Base-by-base conservation (phyloP, 2,113 vertebrate genomes). In the Colaptes auratus region DNA sequence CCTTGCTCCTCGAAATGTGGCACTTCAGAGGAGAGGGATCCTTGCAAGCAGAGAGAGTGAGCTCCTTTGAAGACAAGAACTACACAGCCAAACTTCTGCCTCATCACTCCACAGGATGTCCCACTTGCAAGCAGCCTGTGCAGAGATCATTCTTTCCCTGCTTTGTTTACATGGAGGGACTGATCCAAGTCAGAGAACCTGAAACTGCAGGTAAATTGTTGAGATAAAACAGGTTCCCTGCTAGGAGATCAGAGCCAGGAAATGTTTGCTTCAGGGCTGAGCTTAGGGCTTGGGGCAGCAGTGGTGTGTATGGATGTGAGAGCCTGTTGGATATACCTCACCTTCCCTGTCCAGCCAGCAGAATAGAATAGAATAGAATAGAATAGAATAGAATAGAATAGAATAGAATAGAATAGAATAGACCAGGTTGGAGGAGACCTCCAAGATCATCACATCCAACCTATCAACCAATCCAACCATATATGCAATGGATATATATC, bases 141-240 rank as follows among this genome's bases (percentile, higher is more conserved):
- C 11, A 28, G 50, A 10, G 31, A 4, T 21, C 35, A 16, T 53
- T 39, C 55, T 33, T 69, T 46, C 23, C 25, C 20, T 21, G 9
- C 7, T 70, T 50, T 5, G 2, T 7, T 60, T 60, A 42, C 0
- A 0, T 25, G 39, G 35, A 56, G 17, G 28, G 8, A 12, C 15
- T 15, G 20, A 50, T 44, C 7, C 6, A 61, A 67, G 33, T 28
- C 33, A 56, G 59, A 76, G 46, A 72, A 66, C 25, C 16, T 59
- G 19, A 53, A 84, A 64, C 23, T n/a, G 10, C 21, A 16, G 36
- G 28, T 33, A 55, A 71, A 39, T 42, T 55, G 9, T 46, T 48
- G n/a, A 77, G 19, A 60, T 6, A 56, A 73, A 88, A 3, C 24
- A 19, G 42, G 23, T 75, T 70, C 12, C 31, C 64, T 70, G 21